phyloP scores from a whole-genome alignment of 2,797 vertebrate species.

The Falco naumanni region DNA sequence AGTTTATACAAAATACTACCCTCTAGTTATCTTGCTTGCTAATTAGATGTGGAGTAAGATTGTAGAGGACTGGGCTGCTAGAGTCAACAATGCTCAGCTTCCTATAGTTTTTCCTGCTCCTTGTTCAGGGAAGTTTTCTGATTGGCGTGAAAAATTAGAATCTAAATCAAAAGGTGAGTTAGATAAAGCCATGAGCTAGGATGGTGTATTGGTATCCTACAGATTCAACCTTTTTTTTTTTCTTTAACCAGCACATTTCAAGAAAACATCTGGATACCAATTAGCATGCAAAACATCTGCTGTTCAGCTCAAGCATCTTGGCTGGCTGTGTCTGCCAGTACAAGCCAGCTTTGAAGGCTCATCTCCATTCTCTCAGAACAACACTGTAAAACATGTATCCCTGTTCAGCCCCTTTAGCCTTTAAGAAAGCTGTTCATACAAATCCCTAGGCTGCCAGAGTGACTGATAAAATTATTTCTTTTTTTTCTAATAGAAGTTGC shows the following conservation, averaged over 20 bases:
- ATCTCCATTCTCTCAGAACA: not conserved
- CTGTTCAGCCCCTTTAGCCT: not conserved
- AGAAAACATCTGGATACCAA: not conserved
- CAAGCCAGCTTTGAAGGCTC: not conserved
- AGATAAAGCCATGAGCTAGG: not conserved
- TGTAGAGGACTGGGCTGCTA: not conserved
- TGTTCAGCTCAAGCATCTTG: not conserved
- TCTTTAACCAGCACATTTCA: not conserved
- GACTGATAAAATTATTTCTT: not conserved
- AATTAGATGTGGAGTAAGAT: not conserved
- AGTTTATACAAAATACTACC: not conserved
- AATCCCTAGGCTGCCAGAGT: not conserved
- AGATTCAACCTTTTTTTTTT: not conserved
- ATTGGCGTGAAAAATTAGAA: not conserved
- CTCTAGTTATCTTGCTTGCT: not conserved
- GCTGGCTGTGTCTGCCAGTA: not conserved
- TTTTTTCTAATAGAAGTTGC: not conserved
- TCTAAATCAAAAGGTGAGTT: not conserved
- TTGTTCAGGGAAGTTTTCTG: not conserved
- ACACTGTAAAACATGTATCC: not conserved
- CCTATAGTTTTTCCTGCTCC: not conserved
- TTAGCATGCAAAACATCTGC: not conserved
- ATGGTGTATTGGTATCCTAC: not conserved
- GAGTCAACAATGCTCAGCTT: not conserved
- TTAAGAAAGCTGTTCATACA: not conserved